Conservation (phyloP, 1,140 invertebrate genomes). For the Limonius californicus region DNA sequence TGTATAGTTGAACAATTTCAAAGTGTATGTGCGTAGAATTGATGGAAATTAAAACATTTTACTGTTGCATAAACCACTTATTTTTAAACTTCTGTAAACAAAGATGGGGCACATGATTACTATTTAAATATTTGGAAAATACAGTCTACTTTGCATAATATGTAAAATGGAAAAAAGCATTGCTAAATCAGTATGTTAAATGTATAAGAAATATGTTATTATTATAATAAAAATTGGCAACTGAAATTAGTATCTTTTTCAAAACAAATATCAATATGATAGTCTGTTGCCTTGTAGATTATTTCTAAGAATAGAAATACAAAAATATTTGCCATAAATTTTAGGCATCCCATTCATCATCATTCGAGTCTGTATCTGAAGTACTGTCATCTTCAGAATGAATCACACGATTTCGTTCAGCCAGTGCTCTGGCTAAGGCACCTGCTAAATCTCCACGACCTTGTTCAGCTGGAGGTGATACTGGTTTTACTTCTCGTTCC, state of each 20-base stretch:
- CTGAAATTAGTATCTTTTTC: too few relatives aligned
- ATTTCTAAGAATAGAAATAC: neutral
- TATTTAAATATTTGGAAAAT: too few relatives aligned
- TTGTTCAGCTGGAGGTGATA: slow-evolving; percentile 25
- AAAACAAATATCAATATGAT: neutral
- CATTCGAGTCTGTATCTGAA: slow-evolving; percentile 58
- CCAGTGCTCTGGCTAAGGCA: slow-evolving; percentile 72
- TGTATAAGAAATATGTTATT: neutral
- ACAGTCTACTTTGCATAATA: too few relatives aligned
- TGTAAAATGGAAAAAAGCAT: too few relatives aligned
- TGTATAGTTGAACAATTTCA: too few relatives aligned
- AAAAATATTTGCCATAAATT: neutral
- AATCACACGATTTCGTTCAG: slow-evolving; percentile 65
- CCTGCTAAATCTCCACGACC: slow-evolving; percentile 63
- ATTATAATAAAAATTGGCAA: neutral
- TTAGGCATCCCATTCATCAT: slow-evolving; percentile 62
- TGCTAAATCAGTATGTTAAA: too few relatives aligned
- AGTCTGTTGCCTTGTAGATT: neutral
- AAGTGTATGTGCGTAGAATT: too few relatives aligned
- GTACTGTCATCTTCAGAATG: slow-evolving; percentile 62
- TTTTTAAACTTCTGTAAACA: too few relatives aligned
- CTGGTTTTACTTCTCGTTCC: slow-evolving; percentile 39
- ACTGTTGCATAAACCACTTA: too few relatives aligned
- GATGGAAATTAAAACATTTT: too few relatives aligned
- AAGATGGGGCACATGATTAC: too few relatives aligned